A percentile compares a stretch with the other conserved stretches of the same genome.
phyloP scores from a whole-genome alignment of 2,113 vertebrate genomes.

The Bolborhynchus lineola region DNA sequence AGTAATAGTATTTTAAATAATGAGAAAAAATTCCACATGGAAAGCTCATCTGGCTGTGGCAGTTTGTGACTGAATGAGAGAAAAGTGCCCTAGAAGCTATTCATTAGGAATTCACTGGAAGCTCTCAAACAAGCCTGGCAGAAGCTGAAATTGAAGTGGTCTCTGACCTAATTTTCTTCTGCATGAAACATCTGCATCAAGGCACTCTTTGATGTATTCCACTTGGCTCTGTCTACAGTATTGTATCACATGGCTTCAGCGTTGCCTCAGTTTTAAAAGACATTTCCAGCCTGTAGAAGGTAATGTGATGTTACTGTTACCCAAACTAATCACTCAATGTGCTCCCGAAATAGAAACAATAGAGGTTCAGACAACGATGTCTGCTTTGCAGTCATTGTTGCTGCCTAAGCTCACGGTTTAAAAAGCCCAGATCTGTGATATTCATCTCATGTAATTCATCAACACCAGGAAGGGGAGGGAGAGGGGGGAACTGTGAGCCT shows the following conservation, averaged over 20 bases:
- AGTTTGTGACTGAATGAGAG: constrained; percentile 84
- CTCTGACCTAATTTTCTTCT: constrained; percentile 90
- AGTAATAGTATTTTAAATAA: constrained; percentile 79
- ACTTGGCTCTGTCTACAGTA: constrained; percentile 85
- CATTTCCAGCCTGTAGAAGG: constrained; percentile 84
- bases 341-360: constrained; percentile 84
- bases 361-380: constrained; percentile 78
- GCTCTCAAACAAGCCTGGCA: constrained; percentile 87
- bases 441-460: constrained; percentile 75
- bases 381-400: constrained; percentile 72
- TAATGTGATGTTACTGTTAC: constrained; percentile 83
- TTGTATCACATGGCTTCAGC: constrained; percentile 81
- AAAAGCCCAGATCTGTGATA: constrained; percentile 72
- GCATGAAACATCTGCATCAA: constrained; percentile 88
- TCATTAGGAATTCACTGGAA: constrained; percentile 88
- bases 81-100: constrained; percentile 88
- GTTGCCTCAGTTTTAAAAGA: constrained; percentile 81
- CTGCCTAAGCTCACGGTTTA: constrained; percentile 74
- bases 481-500: constrained; percentile 57
- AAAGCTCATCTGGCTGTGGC: constrained; percentile 82
- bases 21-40: constrained; percentile 80
- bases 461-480: constrained; percentile 71
- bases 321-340: constrained; percentile 83
- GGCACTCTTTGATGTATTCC: constrained; percentile 87
- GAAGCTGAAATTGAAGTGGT: constrained; percentile 89